Evolutionary conservation across 2,113 vertebrate species (phyloP).

Genomic region (Chinchilla lanigera): DNA sequence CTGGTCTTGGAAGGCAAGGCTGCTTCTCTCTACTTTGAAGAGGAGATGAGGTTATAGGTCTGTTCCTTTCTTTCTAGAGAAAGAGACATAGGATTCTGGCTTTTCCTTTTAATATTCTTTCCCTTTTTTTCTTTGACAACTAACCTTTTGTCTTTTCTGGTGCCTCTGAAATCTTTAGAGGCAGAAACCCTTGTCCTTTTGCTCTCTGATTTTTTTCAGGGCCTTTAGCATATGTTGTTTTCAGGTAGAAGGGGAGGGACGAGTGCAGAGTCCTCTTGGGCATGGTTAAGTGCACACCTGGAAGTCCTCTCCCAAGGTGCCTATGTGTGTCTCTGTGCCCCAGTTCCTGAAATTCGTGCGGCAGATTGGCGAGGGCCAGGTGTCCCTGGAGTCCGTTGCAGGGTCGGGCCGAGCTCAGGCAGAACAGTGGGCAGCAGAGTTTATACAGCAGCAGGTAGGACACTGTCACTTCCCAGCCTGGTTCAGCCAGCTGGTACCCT

Average conservation of each 20-base stretch:
- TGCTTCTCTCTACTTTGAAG: neutral
- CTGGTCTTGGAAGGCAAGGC: neutral
- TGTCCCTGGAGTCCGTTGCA: slow-evolving; percentile 93
- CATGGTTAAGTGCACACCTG: slow-evolving; percentile 55
- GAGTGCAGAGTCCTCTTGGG: slow-evolving; percentile 56
- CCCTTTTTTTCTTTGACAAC: neutral
- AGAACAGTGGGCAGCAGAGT: slow-evolving; percentile 96
- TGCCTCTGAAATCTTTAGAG: slow-evolving; percentile 29
- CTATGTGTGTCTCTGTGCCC: slow-evolving; percentile 89
- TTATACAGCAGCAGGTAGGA: slow-evolving; percentile 97
- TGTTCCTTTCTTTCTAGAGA: neutral
- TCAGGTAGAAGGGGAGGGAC: slow-evolving; percentile 46
- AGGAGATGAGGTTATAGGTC: neutral
- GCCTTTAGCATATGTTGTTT: neutral
- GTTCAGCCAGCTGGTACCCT: slow-evolving; percentile 69
- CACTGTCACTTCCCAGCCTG: slow-evolving; percentile 71
- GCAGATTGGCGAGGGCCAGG: slow-evolving; percentile 99
- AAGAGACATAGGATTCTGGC: neutral
- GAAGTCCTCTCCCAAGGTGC: slow-evolving; percentile 81
- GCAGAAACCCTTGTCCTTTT: slow-evolving; percentile 12
- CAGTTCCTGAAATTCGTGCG: slow-evolving; percentile 99
- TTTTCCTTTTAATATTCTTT: neutral
- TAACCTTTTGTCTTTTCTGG: neutral
- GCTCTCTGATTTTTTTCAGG: neutral
- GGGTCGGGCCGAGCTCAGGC: slow-evolving; percentile 94